Percentiles rank a stretch among this genome's conserved stretches.
phyloP scores from a whole-genome alignment of 2,113 vertebrate species.

The Gallinago media region DNA sequence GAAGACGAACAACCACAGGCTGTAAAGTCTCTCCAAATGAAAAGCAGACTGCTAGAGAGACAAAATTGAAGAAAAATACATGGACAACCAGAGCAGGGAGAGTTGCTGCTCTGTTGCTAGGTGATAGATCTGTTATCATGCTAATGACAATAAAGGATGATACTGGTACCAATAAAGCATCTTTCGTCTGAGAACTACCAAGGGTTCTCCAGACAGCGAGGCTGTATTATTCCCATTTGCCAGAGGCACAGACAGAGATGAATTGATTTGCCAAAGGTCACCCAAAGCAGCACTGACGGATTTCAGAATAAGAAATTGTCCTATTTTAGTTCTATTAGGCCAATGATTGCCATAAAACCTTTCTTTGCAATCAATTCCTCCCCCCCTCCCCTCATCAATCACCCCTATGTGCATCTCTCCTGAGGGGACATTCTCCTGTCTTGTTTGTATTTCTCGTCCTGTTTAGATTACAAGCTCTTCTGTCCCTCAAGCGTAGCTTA shows the following conservation, averaged over 20 bases:
- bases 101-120: conserved; percentile 60
- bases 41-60: not conserved
- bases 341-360: conserved; percentile 39
- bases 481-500: accelerated
- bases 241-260: conserved; percentile 28
- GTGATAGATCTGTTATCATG: conserved; percentile 60
- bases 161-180: conserved; percentile 58
- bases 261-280: conserved; percentile 67
- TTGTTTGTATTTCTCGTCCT: not conserved
- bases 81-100: not conserved
- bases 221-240: conserved; percentile 33
- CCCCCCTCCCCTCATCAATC: not conserved
- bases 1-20: not conserved
- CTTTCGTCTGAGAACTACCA: conserved; percentile 58
- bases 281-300: not conserved
- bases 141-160: conserved; percentile 61
- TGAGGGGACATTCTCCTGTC: not conserved
- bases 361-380: not conserved
- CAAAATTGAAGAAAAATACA: not conserved
- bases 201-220: conserved; percentile 25
- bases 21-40: not conserved
- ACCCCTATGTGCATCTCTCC: not conserved
- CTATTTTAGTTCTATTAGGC: conserved; percentile 41
- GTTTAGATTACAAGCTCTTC: not conserved
- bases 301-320: conserved; percentile 55